Evolutionary conservation across 2,797 vertebrate species (phyloP).

Genomic region (Chiroxiphia lanceolata): DNA sequence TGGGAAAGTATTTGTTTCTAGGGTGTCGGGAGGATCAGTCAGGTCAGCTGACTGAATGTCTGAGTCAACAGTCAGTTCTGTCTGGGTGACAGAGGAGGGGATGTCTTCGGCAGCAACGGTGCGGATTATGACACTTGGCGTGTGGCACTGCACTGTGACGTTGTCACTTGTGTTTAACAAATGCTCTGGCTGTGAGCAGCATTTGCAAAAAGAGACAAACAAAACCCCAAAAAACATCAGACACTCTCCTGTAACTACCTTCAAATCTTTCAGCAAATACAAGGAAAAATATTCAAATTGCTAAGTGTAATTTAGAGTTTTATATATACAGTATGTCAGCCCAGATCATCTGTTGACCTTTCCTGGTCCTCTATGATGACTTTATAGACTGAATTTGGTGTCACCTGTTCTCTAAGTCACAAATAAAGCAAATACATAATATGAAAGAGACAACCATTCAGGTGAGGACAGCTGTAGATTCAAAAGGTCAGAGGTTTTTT

Average conservation of each 20-base stretch:
- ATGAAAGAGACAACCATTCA: not conserved
- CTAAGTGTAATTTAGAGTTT: not conserved
- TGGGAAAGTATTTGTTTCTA: conserved; percentile 76
- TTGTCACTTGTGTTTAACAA: conserved; percentile 85
- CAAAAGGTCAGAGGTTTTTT: not conserved
- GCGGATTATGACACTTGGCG: conserved; percentile 94
- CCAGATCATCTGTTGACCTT: not conserved
- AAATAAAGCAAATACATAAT: not conserved
- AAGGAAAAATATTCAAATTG: not conserved
- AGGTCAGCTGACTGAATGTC: conserved; percentile 74
- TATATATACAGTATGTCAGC: not conserved
- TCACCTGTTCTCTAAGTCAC: not conserved
- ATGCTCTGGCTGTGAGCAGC: conserved; percentile 83
- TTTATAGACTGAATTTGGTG: not conserved
- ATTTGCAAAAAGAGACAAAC: conserved; percentile 13
- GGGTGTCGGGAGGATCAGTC: conserved; percentile 69
- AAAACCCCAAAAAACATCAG: not conserved
- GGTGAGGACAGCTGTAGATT: not conserved
- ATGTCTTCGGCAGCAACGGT: conserved; percentile 88
- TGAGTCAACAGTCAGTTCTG: conserved; percentile 82
- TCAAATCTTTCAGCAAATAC: not conserved
- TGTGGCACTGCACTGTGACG: conserved; percentile 86
- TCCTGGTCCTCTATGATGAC: not conserved
- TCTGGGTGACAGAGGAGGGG: conserved; percentile 82
- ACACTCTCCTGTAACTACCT: not conserved